Evolutionary conservation across 2,888 invertebrate species (phyloP).

Genomic region (Eustalomyia histrio): DNA sequence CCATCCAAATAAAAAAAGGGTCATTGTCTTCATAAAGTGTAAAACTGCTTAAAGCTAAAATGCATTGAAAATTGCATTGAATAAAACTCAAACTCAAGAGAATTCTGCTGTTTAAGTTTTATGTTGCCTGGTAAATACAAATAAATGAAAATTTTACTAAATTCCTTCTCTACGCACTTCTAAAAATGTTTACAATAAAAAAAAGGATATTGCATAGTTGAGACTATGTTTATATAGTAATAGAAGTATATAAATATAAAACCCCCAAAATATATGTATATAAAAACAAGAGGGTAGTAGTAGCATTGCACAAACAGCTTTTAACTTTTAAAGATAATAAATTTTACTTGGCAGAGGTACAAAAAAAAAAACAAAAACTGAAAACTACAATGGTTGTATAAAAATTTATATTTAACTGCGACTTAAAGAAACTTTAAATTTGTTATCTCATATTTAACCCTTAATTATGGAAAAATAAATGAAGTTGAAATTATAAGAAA

Average conservation of each 20-base stretch:
- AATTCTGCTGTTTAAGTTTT: neutral
- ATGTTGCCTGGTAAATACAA: neutral
- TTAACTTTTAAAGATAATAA: neutral
- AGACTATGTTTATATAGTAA: neutral
- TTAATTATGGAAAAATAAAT: neutral
- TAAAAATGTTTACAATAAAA: neutral
- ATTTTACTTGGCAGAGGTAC: neutral
- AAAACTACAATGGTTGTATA: neutral
- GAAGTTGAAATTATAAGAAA: neutral
- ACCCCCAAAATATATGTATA: neutral
- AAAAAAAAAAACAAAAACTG: too few species aligned
- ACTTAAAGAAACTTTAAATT: neutral
- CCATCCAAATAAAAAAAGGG: slow-evolving; percentile 24
- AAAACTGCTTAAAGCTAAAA: slow-evolving; percentile 19
- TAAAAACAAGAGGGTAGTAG: neutral
- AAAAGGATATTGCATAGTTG: neutral
- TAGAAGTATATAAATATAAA: neutral
- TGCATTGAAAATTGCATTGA: slow-evolving; percentile 43
- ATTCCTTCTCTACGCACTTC: neutral
- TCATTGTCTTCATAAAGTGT: slow-evolving; percentile 47
- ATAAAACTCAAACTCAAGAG: slow-evolving; percentile 36
- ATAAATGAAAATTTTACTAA: neutral
- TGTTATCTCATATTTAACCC: neutral
- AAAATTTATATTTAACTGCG: neutral
- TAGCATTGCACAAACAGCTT: neutral